phyloP scores from a whole-genome alignment of 2,888 invertebrate species.

The Halocaridina rubra region DNA sequence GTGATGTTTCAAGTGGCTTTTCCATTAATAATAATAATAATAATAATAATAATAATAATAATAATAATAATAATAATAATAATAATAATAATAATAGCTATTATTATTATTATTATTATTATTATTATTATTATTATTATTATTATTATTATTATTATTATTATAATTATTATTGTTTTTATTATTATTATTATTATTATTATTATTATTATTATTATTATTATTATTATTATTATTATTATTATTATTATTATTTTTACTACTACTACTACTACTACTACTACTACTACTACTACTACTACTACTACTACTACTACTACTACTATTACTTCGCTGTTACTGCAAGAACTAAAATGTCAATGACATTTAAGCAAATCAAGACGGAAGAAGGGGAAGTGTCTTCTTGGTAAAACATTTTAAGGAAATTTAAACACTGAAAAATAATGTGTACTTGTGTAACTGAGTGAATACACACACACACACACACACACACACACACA shows the following conservation, averaged over 20 bases:
- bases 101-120: neutral
- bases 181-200: neutral
- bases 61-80: too few relatives aligned
- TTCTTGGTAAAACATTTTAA: too few relatives aligned
- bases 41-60: too few relatives aligned
- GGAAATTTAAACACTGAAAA: too few relatives aligned
- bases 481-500: constrained; percentile 19
- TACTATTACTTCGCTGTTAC: neutral
- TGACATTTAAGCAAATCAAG: too few relatives aligned
- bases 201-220: neutral
- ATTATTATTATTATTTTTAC: neutral
- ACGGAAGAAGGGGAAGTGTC: too few relatives aligned
- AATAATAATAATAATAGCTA: too few relatives aligned
- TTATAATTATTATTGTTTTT: neutral
- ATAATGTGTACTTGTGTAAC: too few relatives aligned
- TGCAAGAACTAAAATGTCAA: too few relatives aligned
- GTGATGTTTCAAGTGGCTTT: too few relatives aligned
- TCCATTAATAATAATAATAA: too few relatives aligned
- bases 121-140: neutral
- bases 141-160: neutral
- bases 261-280: neutral
- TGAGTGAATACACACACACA: too few relatives aligned
- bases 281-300: neutral
- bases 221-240: neutral
- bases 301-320: neutral